A percentile compares a stretch with the other conserved stretches of the same genome.
These are phyloP conservation scores for Bombus pascuorum DNA, from an alignment of 1,140 invertebrate species.

Conservation along the genomic window DNA sequence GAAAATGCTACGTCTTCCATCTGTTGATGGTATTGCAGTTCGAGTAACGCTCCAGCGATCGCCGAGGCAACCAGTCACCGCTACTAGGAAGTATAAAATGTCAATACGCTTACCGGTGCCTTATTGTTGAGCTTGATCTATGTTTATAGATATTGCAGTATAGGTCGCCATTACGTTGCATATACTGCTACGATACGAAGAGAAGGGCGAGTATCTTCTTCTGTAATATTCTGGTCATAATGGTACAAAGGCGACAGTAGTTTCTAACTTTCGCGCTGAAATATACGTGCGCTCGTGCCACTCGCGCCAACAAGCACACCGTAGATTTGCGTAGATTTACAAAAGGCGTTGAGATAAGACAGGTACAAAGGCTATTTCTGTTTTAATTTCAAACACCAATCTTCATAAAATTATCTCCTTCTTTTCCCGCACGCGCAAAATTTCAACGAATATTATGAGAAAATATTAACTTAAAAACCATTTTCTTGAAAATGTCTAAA, in stretches of 20 bases:
- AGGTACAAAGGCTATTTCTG: not conserved
- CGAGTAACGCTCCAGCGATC: conserved; percentile 68
- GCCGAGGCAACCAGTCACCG: conserved; percentile 64
- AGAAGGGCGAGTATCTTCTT: conserved; percentile 61
- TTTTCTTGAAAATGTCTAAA: not conserved
- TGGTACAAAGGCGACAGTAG: conserved; percentile 56
- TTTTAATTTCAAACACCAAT: not conserved
- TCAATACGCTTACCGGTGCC: conserved; percentile 75
- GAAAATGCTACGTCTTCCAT: conserved; percentile 68
- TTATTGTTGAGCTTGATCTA: conserved; percentile 76
- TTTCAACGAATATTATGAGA: not conserved
- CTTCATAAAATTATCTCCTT: not conserved
- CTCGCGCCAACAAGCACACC: not conserved
- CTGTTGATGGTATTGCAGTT: conserved; percentile 71
- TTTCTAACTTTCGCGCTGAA: conserved; percentile 29
- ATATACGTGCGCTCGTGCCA: conserved; percentile 29
- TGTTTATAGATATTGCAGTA: conserved; percentile 67
- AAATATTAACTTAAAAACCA: not conserved
- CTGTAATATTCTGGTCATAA: conserved; percentile 64
- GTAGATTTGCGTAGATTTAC: not conserved
- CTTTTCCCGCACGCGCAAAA: not conserved
- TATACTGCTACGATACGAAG: conserved; percentile 24
- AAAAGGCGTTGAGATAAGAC: conserved; percentile 2
- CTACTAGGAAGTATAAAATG: conserved; percentile 71
- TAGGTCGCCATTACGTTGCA: conserved; percentile 27